Evolutionary conservation across 1,140 invertebrate genomes (phyloP), one percentile per base, ranked within the genome.

Genomic region (Mamestra configurata): DNA sequence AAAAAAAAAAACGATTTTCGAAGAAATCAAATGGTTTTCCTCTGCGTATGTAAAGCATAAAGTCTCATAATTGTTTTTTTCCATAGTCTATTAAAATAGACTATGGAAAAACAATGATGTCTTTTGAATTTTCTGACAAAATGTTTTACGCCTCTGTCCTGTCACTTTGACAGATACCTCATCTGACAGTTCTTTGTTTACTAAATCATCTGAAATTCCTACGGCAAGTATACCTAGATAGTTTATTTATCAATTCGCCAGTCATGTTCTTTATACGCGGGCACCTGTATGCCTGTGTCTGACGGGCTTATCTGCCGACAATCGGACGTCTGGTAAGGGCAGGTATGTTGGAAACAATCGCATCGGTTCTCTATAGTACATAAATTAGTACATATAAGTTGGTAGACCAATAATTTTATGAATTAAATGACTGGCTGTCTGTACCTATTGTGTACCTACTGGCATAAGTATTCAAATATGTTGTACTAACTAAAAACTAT

Each of bases 241-340:
- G 31, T 61, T 64, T 64, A 64, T 64, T 40, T 64, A 64, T 40
- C 59, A 64, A 64, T 64, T 13, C 24, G 13, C 15, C 13, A 31
- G 24, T 40, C 24, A 31, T 27, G 13, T 31, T 59, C 59, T 64
- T 40, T 40, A 64, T 64, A 64, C 35, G 10, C 22, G 35, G 35
- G n/a, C 27, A 40, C 40, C 40, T 68, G 40, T 35, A 61, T 35
- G 15, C n/a, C n/a, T 55, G 51, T 55, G 20, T 22, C 20, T 55
- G 64, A 46, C 64, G n/a, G 64, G 40, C 20, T 68, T 68, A 68
- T 68, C 64, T 46, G 20, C 40, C 46, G 64, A 68, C 64, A 68
- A 68, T 68, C 35, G 18, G 64, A 4, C 13, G 40, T 68, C 64
- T 68, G 64, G 2, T 49, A 24, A 68, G 64, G 64, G 31, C 64